Evolutionary conservation across 2,888 invertebrate genomes (phyloP), one percentile per base, ranked within the genome.

Genomic region (Ochropacha duplaris): DNA sequence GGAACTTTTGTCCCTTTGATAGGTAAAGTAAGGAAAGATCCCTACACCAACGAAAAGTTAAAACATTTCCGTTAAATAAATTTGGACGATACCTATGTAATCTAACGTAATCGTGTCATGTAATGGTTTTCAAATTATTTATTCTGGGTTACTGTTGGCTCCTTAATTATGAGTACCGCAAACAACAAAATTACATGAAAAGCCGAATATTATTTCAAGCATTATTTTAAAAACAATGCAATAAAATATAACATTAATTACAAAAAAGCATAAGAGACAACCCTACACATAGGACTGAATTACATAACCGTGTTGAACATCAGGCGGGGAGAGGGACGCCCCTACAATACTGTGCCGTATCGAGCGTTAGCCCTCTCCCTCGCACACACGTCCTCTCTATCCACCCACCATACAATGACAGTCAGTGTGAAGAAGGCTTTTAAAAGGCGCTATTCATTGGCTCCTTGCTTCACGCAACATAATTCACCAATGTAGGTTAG

Each of bases 301-400:
- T 83, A 83, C 75, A 82, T 82, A 82, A 83, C 76, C 72, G 69
- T 69, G 71, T 73, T 58, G 62, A 61, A 57, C 50, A 62, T 56
- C 56, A 68, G 64, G 71, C 69, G 74, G 78, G 76, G 74, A 62
- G 71, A 61, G 70, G 76, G 77, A 76, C 76, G 77, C 80, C 84
- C 83, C 76, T 72, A 77, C 81, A 69, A 73, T 77, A 74, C 76
- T 73, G 77, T 76, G 83, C 83, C 78, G 80, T 86, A 85, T 84
- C 84, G 87, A 87, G 81, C 87, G 84, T 68, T 71, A 54, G 54
- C 62, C 64, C 57, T 79, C 82, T 66, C 78, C 31, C 68, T 84
- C 82, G 39, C 70, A 63, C 72, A 9, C 61, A 22, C 55, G 34
- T n/a, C n/a, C 26, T 28, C 59, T 52, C 49, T 62, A 66, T 65